Percentiles rank a stretch among this genome's conserved stretches.
Evolutionary conservation across 2,797 vertebrate species (phyloP).

Genomic region (Buceros bicornis): DNA sequence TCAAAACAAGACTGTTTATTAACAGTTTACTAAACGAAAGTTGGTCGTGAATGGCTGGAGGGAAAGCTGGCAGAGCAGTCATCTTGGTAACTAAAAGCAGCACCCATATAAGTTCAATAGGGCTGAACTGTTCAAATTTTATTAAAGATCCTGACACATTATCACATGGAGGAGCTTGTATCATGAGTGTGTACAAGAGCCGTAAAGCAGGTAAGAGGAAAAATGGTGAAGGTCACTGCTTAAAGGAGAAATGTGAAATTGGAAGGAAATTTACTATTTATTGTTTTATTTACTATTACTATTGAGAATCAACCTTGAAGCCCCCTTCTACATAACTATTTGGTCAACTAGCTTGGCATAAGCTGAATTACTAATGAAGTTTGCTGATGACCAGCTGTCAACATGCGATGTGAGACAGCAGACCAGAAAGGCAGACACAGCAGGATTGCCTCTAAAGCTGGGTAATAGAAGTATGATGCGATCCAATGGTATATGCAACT

Average conservation of each 20-base stretch:
- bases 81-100: background rate
- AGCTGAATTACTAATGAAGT: background rate
- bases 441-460: background rate
- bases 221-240: background rate
- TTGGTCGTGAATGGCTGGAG: background rate
- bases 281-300: background rate
- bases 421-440: background rate
- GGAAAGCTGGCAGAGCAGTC: background rate
- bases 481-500: background rate
- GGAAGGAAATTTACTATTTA: background rate
- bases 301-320: background rate
- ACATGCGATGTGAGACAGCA: background rate
- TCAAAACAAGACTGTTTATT: background rate
- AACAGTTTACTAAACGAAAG: background rate
- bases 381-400: background rate
- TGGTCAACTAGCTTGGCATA: background rate
- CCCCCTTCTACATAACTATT: background rate
- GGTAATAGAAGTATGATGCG: background rate
- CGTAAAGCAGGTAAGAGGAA: background rate
- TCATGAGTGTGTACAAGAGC: background rate
- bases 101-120: background rate
- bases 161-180: background rate
- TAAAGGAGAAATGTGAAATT: background rate
- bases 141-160: background rate
- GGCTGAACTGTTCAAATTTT: background rate